phyloP scores from a whole-genome alignment of 2,888 invertebrate species.

The Oligia latruncula region DNA sequence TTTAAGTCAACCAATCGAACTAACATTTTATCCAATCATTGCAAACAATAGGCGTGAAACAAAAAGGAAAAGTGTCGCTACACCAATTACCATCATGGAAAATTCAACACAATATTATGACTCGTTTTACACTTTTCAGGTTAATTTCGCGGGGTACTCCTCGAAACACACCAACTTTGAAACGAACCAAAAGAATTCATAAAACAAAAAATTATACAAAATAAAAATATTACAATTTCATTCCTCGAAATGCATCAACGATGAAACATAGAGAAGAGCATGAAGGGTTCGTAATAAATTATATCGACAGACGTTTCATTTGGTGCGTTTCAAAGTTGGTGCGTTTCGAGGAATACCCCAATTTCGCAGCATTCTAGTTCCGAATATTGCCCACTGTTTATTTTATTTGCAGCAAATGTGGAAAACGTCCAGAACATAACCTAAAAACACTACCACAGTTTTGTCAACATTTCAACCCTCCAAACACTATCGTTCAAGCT shows the following conservation, averaged over 20 bases:
- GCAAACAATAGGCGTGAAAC: not conserved
- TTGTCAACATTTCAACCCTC: slow-evolving; percentile 37
- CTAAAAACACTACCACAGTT: slow-evolving; percentile 8
- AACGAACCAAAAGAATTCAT: too few relatives aligned
- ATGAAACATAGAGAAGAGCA: too few relatives aligned
- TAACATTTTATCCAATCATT: not conserved
- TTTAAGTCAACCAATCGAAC: not conserved
- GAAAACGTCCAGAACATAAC: not conserved
- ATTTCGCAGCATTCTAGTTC: not conserved
- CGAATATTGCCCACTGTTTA: not conserved
- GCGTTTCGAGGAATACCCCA: not conserved
- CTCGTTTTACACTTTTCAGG: not conserved
- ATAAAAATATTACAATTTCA: too few relatives aligned
- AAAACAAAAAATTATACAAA: too few relatives aligned
- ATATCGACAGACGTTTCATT: too few relatives aligned
- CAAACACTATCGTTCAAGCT: slow-evolving; percentile 28
- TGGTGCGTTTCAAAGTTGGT: too few relatives aligned
- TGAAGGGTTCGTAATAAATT: too few relatives aligned
- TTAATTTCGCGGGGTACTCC: not conserved
- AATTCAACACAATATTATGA: not conserved
- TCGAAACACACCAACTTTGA: too few relatives aligned
- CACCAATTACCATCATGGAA: not conserved
- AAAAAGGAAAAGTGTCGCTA: not conserved
- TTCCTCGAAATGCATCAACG: too few relatives aligned
- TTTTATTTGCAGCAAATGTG: not conserved